Evolutionary conservation across 2,888 invertebrate genomes (phyloP).

Genomic region (Platycheirus albimanus): DNA sequence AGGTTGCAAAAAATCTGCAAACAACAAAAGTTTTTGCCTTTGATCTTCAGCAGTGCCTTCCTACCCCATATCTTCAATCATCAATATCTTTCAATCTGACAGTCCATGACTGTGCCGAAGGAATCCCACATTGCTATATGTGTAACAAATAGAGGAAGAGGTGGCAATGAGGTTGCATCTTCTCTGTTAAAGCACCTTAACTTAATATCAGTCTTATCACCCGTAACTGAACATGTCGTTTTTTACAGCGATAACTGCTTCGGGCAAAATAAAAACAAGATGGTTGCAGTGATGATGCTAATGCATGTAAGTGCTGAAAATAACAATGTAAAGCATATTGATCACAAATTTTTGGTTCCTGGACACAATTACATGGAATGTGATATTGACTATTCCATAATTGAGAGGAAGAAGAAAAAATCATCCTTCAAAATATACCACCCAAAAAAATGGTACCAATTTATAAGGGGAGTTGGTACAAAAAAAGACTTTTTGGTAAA

Average conservation of each 20-base stretch:
- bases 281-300: constrained; percentile 69
- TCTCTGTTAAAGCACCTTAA: constrained; percentile 11
- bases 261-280: no score
- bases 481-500: constrained; percentile 2
- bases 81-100: constrained; percentile 38
- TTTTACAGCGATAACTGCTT: constrained; percentile 72
- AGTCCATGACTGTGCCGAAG: constrained; percentile 35
- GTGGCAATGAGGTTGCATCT: constrained; percentile 54
- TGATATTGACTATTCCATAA: constrained; percentile 49
- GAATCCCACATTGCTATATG: constrained; percentile 22
- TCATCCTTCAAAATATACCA: constrained; percentile 38
- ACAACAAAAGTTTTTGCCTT: constrained; percentile 3
- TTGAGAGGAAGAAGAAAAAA: constrained; percentile 65
- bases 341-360: constrained; percentile 69
- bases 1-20: neutral
- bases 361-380: constrained; percentile 64
- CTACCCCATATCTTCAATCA: constrained; percentile 30
- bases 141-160: constrained; percentile 23
- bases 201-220: neutral
- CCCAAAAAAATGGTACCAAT: constrained; percentile 45
- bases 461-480: constrained; percentile 18
- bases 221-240: constrained; percentile 48
- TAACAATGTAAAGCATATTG: constrained; percentile 53
- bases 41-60: constrained; percentile 43
- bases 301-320: constrained; percentile 14